These are phyloP conservation scores for Cheiracanthium punctorium DNA, from an alignment of 2,888 invertebrate genomes.

Conservation along the genomic window DNA sequence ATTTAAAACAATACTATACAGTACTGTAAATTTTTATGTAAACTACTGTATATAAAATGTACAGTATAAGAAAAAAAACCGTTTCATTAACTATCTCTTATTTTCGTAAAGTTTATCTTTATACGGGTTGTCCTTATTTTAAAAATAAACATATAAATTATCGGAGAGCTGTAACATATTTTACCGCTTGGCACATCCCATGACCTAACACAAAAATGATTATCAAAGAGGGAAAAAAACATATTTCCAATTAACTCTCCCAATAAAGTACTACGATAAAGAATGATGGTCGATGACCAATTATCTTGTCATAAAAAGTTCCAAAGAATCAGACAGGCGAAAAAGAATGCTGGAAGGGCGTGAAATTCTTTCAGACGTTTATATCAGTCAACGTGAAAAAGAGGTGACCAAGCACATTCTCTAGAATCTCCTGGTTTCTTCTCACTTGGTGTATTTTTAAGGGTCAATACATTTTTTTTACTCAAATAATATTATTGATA, in stretches of 20 bases:
- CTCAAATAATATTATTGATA: not conserved
- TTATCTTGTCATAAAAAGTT: slow-evolving; percentile 4
- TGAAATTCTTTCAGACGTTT: slow-evolving; percentile 5
- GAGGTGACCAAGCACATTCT: not conserved
- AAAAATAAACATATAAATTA: no score
- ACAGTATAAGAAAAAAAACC: no score
- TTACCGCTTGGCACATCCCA: no score
- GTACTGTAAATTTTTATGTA: no score
- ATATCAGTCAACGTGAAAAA: not conserved
- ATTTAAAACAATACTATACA: no score
- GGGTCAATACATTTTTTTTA: not conserved
- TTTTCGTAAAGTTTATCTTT: no score
- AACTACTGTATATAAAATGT: no score
- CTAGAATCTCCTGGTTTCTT: not conserved
- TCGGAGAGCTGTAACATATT: no score
- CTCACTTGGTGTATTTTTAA: not conserved
- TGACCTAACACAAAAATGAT: no score
- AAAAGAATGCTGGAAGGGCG: slow-evolving; percentile 3
- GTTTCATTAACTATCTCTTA: no score
- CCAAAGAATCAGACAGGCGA: slow-evolving; percentile 4
- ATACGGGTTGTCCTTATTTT: no score
- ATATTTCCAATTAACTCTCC: not conserved
- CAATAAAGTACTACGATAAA: not conserved
- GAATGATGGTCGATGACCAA: not conserved
- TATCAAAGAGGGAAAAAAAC: no score